Conservation (phyloP, 2,113 vertebrate genomes). For the Alethe diademata region DNA sequence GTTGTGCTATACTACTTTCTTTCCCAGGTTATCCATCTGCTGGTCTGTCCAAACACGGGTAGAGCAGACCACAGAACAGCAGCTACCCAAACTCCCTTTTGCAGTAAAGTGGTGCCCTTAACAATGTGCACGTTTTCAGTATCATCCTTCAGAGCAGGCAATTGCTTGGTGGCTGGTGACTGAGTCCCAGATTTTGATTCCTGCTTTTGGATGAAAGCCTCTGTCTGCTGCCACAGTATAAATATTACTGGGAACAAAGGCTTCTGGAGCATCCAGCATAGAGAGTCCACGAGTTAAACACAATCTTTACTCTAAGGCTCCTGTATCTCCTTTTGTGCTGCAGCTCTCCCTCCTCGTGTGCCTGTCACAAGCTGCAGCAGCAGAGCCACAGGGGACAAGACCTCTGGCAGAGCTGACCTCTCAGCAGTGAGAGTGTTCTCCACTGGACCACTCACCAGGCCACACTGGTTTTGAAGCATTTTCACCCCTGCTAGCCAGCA, state of each 20-base stretch:
- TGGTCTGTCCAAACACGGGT: fast-evolving
- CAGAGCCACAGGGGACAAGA: background rate
- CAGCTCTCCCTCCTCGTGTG: background rate
- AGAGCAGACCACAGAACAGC: background rate
- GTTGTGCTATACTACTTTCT: background rate
- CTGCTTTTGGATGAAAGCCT: background rate
- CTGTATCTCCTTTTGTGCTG: background rate
- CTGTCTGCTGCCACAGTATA: background rate
- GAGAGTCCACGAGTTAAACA: background rate
- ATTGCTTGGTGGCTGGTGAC: background rate
- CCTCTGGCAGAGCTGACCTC: background rate
- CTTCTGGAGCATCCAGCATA: fast-evolving
- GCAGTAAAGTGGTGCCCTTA: background rate
- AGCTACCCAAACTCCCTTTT: background rate
- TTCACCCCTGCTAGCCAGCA: background rate
- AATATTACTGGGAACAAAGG: background rate
- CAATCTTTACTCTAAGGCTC: background rate
- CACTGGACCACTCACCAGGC: background rate
- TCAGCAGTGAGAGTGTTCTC: background rate
- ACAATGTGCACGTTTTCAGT: background rate
- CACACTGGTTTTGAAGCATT: background rate
- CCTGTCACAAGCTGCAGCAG: background rate
- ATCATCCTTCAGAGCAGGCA: background rate
- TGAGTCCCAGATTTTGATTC: background rate
- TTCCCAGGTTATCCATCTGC: background rate